These are phyloP conservation scores for Neria commutata DNA, from an alignment of 2,888 invertebrate genomes.

Conservation along the genomic window DNA sequence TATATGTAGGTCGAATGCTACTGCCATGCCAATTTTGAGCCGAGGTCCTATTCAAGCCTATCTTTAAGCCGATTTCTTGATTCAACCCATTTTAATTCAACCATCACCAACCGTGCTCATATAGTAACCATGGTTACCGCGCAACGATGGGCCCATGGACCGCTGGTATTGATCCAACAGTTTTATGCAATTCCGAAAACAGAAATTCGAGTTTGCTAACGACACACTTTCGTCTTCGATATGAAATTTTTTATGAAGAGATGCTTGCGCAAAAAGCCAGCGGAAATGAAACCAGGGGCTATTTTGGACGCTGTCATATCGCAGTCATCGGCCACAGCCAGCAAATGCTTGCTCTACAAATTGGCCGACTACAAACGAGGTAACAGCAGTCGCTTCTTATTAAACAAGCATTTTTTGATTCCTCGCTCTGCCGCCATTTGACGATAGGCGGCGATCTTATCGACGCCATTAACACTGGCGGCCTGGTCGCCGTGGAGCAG, in stretches of 20 bases:
- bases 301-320: conserved; percentile 90
- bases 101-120: too few species aligned
- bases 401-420: not conserved
- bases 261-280: conserved; percentile 59
- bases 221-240: not conserved
- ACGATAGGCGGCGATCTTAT: conserved; percentile 79
- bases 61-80: too few species aligned
- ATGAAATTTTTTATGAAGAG: conserved; percentile 58
- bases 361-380: conserved; percentile 90
- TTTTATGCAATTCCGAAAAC: not conserved
- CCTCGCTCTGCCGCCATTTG: not conserved
- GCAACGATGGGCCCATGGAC: too few species aligned
- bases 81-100: too few species aligned
- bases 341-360: conserved; percentile 85
- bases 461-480: conserved; percentile 84
- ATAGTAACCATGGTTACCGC: too few species aligned
- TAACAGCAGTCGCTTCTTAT: conserved; percentile 38
- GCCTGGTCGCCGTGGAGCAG: conserved; percentile 82
- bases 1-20: too few species aligned
- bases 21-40: too few species aligned
- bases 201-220: too few species aligned
- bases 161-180: not conserved
- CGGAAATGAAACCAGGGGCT: conserved; percentile 68
- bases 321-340: conserved; percentile 79
- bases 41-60: too few species aligned